Conservation (phyloP, 2,113 vertebrate genomes). For the Paedocypris sp. region DNA sequence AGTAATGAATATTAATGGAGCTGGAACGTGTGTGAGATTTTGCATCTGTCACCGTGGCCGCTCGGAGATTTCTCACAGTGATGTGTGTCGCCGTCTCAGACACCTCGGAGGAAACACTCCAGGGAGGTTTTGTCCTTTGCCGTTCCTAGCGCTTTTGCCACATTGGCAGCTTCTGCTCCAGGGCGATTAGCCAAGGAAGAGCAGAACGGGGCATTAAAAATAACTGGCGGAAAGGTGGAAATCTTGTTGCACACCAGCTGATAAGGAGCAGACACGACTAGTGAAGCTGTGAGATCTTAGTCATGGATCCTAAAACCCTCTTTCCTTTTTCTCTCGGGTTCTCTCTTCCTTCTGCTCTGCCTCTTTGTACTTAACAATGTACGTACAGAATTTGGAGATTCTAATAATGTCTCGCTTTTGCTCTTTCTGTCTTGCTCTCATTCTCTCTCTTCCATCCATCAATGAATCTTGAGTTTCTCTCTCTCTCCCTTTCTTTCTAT, state of each 20-base stretch:
- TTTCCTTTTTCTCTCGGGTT: too few species aligned
- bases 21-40: neutral
- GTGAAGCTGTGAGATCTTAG: too few species aligned
- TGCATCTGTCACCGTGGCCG: neutral
- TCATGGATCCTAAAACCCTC: too few species aligned
- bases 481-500: too few species aligned
- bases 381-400: too few species aligned
- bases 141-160: constrained; percentile 18
- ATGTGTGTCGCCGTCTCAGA: constrained; percentile 8
- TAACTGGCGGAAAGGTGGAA: constrained; percentile 8
- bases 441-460: too few species aligned
- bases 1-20: neutral
- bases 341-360: too few species aligned
- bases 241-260: constrained; percentile 14
- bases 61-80: constrained; percentile 7
- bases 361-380: too few species aligned
- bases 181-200: constrained; percentile 16
- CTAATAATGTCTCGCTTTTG: too few species aligned
- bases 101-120: constrained; percentile 22
- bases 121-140: constrained; percentile 39
- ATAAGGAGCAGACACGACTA: neutral
- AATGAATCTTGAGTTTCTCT: too few species aligned
- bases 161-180: constrained; percentile 31
- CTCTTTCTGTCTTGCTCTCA: too few species aligned
- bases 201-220: constrained; percentile 29